phyloP scores from a whole-genome alignment of 1,140 invertebrate genomes.

The Monomorium pharaonis region DNA sequence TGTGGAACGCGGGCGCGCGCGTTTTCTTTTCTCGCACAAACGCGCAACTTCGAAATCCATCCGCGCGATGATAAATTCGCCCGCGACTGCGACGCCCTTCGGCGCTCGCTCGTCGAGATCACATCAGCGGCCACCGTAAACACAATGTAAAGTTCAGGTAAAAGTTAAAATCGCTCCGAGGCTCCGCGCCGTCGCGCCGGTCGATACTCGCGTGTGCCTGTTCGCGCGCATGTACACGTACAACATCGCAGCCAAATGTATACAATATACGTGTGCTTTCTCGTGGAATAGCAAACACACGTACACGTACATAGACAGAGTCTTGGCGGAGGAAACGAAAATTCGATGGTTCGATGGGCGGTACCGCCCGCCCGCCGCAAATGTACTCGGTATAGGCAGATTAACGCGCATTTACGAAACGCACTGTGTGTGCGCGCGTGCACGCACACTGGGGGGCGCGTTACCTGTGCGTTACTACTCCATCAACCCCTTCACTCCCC shows the following conservation, averaged over 20 bases:
- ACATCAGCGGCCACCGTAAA: slow-evolving; percentile 25
- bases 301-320: not conserved
- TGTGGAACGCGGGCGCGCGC: too few relatives aligned
- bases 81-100: not conserved
- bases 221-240: not conserved
- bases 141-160: slow-evolving; percentile 12
- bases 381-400: slow-evolving; percentile 73
- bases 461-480: slow-evolving; percentile 61
- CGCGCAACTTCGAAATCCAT: not conserved
- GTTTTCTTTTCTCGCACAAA: not conserved
- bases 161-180: slow-evolving; percentile 68
- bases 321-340: slow-evolving; percentile 69
- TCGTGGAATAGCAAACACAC: slow-evolving; percentile 63
- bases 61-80: slow-evolving; percentile 14
- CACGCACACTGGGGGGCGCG: not conserved
- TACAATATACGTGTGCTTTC: slow-evolving; percentile 51
- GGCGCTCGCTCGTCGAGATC: not conserved
- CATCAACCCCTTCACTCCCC: slow-evolving; percentile 28
- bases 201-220: slow-evolving; percentile 18
- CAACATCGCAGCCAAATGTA: slow-evolving; percentile 36
- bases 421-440: not conserved
- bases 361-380: slow-evolving; percentile 63
- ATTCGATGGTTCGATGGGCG: slow-evolving; percentile 70
- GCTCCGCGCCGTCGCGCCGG: slow-evolving; percentile 56
- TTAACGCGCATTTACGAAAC: slow-evolving; percentile 75